Conservation (phyloP, 1,140 invertebrate genomes). For the Meloidogyne hapla region DNA sequence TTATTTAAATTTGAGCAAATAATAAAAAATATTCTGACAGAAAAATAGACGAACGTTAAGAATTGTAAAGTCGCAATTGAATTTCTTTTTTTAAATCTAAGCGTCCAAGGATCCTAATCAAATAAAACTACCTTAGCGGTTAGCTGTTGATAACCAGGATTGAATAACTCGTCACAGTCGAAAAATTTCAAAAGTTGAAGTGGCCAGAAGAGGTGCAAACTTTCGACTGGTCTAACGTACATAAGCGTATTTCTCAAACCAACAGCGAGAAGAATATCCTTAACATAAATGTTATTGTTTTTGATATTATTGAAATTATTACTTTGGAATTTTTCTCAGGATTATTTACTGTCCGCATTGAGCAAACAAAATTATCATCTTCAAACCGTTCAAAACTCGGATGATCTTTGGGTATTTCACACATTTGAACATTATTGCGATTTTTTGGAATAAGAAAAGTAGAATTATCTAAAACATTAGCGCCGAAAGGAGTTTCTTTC, state of each 20-base stretch:
- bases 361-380: slow-evolving; percentile 48
- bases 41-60: too few relatives aligned
- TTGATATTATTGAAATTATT: slow-evolving; percentile 1
- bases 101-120: too few relatives aligned
- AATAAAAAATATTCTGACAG: too few relatives aligned
- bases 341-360: slow-evolving; percentile 40
- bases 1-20: too few relatives aligned
- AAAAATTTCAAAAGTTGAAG: slow-evolving; percentile 51
- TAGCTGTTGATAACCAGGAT: slow-evolving; percentile 53
- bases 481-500: slow-evolving; percentile 23
- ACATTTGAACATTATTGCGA: slow-evolving; percentile 26
- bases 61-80: too few relatives aligned
- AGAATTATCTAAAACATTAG: slow-evolving; percentile 35
- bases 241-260: slow-evolving; percentile 46
- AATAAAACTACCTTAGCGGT: slow-evolving; percentile 14
- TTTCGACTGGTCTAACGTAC: slow-evolving; percentile 44
- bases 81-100: too few relatives aligned
- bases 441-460: neutral
- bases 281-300: neutral
- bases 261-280: slow-evolving; percentile 49
- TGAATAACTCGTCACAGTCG: slow-evolving; percentile 45
- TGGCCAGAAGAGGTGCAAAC: slow-evolving; percentile 38
- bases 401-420: slow-evolving; percentile 35
- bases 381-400: slow-evolving; percentile 32
- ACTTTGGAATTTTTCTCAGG: slow-evolving; percentile 32